phyloP scores from a whole-genome alignment of 2,797 vertebrate species.

The Apogon hyalosoma region DNA sequence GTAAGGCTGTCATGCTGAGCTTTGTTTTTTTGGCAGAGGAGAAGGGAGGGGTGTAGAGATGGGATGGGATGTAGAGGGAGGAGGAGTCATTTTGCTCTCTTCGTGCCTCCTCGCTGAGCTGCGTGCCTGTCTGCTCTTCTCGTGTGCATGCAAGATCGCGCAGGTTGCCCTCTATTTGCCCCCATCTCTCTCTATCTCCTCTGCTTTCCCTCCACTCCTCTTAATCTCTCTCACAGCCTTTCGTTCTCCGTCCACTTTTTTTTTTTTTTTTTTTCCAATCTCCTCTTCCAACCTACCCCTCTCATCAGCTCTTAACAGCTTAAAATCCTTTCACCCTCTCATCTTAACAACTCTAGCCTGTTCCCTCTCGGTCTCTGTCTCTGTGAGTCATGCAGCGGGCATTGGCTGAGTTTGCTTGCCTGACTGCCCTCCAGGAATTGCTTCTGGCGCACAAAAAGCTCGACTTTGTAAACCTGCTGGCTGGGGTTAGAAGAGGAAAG shows the following conservation, averaged over 20 bases:
- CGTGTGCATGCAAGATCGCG: conserved; percentile 68
- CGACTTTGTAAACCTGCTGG: conserved; percentile 69
- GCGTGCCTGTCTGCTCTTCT: conserved; percentile 74
- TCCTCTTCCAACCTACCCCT: conserved; percentile 52
- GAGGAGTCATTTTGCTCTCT: conserved; percentile 62
- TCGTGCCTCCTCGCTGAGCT: conserved; percentile 66
- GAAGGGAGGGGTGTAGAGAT: background rate
- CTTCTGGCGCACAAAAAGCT: conserved; percentile 70
- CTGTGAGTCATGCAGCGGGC: conserved; percentile 67
- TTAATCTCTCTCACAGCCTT: conserved; percentile 59
- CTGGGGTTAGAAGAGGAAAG: conserved; percentile 50
- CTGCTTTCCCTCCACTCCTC: conserved; percentile 25
- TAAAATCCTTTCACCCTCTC: conserved; percentile 55
- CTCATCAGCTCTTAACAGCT: conserved; percentile 60
- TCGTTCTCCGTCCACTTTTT: conserved; percentile 34
- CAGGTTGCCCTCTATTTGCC: conserved; percentile 77
- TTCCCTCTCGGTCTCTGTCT: conserved; percentile 24
- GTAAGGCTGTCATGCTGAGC: conserved; percentile 50
- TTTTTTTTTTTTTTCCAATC: conserved; percentile 19
- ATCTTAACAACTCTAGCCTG: conserved; percentile 50
- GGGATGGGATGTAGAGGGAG: conserved; percentile 10
- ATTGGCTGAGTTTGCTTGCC: conserved; percentile 76
- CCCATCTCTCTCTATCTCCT: conserved; percentile 46
- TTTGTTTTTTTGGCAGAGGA: conserved; percentile 44
- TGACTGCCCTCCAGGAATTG: conserved; percentile 84